phyloP scores from a whole-genome alignment of 1,140 invertebrate genomes.

The Coptotermes formosanus region DNA sequence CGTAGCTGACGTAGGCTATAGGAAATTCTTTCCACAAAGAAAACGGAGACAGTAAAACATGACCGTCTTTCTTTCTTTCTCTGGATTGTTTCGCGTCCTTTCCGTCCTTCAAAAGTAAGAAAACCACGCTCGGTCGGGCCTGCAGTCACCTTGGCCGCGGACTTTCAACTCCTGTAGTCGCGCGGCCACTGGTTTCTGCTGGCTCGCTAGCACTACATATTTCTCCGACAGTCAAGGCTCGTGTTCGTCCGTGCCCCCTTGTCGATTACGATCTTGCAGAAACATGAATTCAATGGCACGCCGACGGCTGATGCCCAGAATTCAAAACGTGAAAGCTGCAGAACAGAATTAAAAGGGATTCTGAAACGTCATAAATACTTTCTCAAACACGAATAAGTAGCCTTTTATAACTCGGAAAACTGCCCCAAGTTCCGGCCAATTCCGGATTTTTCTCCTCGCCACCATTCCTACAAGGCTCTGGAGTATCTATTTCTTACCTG shows the following conservation, averaged over 20 bases:
- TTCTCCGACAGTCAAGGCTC: neutral
- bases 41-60: neutral
- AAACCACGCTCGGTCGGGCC: constrained; percentile 27
- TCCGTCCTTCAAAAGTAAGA: constrained; percentile 16
- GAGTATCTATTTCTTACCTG: no score
- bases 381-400: no score
- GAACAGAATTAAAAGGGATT: no score
- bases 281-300: neutral
- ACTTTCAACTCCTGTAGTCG: constrained; percentile 27
- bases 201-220: neutral
- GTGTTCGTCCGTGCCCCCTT: neutral
- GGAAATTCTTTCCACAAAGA: neutral
- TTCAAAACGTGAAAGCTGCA: no score
- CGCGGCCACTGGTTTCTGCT: neutral
- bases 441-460: no score
- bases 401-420: no score
- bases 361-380: no score
- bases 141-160: constrained; percentile 29
- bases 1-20: neutral
- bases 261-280: neutral
- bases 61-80: neutral
- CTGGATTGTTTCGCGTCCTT: constrained; percentile 26
- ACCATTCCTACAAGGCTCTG: no score
- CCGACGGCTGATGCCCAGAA: no score
- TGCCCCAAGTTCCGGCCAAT: no score